These are phyloP conservation scores for Kradibia gibbosae DNA, from an alignment of 1,140 invertebrate species.

Conservation along the genomic window DNA sequence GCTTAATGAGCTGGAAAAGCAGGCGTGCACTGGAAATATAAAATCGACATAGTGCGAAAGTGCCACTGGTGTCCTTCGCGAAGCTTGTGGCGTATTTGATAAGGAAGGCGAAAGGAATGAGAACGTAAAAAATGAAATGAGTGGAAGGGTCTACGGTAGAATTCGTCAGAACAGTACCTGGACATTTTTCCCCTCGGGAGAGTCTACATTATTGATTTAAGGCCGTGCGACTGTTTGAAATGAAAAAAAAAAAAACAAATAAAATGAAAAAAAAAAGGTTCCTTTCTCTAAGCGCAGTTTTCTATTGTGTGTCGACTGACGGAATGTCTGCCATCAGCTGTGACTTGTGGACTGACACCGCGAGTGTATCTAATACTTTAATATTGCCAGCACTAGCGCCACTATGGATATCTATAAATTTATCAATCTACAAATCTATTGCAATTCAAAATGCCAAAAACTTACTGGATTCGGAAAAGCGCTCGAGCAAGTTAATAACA, in stretches of 20 bases:
- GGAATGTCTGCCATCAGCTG: neutral
- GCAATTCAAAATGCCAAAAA: no score
- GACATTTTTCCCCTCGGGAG: neutral
- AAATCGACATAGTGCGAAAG: neutral
- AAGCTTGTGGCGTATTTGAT: neutral
- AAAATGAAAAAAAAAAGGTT: no score
- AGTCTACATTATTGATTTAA: neutral
- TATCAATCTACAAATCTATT: neutral
- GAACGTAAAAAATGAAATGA: neutral
- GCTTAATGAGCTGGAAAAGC: no score
- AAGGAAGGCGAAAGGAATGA: neutral
- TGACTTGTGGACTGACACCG: neutral
- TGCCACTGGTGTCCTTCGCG: neutral
- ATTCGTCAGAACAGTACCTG: neutral
- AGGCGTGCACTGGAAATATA: no score
- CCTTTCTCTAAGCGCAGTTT: neutral
- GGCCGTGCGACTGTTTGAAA: neutral
- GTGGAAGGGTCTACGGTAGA: neutral
- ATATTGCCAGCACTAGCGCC: neutral
- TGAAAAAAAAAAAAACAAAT: no score
- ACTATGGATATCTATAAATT: neutral
- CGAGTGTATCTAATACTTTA: neutral
- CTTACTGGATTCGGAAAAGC: no score
- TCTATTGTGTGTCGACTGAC: neutral
- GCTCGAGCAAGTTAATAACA: no score